Base-by-base conservation (phyloP, 2,797 vertebrate species). In the Trachurus trachurus region DNA sequence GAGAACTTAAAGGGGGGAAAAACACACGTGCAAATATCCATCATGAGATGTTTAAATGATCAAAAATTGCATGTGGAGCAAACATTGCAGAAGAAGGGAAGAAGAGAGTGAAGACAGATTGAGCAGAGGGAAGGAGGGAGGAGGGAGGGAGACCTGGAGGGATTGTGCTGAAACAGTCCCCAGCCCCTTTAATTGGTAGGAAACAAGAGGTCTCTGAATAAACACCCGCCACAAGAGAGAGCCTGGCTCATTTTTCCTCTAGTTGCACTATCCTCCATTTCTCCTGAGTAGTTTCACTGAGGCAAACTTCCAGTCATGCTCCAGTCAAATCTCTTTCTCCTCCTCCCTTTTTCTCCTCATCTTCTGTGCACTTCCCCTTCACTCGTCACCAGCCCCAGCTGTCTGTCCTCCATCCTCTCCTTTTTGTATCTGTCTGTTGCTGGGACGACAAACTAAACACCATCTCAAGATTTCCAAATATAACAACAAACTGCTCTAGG, bases 141-240 rank as follows among this genome's bases (percentile, higher is more conserved):
- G 39, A 70, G 67, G 45, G 63, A 59, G 79, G 67, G 69, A 54
- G 64, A 76, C 34, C 56, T 54, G 69, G 65, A 81, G 76, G 76
- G 84, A 82, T 50, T 85, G 77, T 75, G 87, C 84, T 84, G 79
- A 83, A 90, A 78, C 85, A 60, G 87, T 78, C 76, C 78, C 84
- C 72, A 84, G 81, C 83, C 82, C 74, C 81, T 80, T 87, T 92
- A 93, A 92, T 92, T 93, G 87, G 90, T 84, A 78, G 82, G 87
- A 91, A 93, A 90, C 89, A 90, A 84, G 85, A 89, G 87, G 90
- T 89, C 87, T 91, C 85, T 79, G 85, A 89, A 90, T 90, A 90
- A 90, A 91, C 92, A 90, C 84, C 80, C 83, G 76, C 89, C 91
- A 92, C 88, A 61, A 83, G 83, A 89, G 81, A 88, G 80, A 87